Base-by-base conservation (phyloP, 2,888 invertebrate species). In the Caenorhabditis zanzibari region DNA sequence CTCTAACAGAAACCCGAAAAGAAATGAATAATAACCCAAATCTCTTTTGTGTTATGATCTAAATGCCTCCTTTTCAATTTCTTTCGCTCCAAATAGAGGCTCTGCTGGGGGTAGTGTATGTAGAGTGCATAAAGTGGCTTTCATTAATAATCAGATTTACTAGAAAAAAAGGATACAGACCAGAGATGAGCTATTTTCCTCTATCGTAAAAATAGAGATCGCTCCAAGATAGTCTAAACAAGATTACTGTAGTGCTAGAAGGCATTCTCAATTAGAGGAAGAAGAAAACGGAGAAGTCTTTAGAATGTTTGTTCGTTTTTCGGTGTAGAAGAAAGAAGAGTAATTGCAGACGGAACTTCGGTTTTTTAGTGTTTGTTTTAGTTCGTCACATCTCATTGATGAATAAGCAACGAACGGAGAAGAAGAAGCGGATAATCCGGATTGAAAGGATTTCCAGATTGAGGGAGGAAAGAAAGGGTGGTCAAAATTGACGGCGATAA, bases 291-390 rank as follows among this genome's bases (percentile, higher is more conserved):
- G n/a, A n/a, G n/a, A 59, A 69, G 77, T 35, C 61, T 49, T 52
- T 54, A 1, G 5, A 19, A 47, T 63, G 32, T 54, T 41, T 58
- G 38, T 66, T 68, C 75, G 58, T 58, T 75, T 58, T 75, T 76
- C 66, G 47, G 19, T 75, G 38, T 28, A 58, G n/a, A n/a, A 41
- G 52, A 16, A 44, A 49, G 10, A 32, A 4, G 68, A 77, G 77
- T 69, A 69, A 77, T 77, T 77, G 76, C 76, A 76, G 58, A 76
- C 76, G 76, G 77, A 69, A 52, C 61, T 49, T 38, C 44, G 44
- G 12, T 22, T 54, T 26, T 52, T 10, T 14, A 7, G 41, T 66
- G 75, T 76, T 69, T 77, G 77, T 77, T 77, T 69, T 77, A 77
- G 69, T 63, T 77, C 69, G 77, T 69, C 77, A 76, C 38, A 64